Evolutionary conservation across 2,113 vertebrate genomes (phyloP).

Genomic region (Aphelocoma coerulescens): DNA sequence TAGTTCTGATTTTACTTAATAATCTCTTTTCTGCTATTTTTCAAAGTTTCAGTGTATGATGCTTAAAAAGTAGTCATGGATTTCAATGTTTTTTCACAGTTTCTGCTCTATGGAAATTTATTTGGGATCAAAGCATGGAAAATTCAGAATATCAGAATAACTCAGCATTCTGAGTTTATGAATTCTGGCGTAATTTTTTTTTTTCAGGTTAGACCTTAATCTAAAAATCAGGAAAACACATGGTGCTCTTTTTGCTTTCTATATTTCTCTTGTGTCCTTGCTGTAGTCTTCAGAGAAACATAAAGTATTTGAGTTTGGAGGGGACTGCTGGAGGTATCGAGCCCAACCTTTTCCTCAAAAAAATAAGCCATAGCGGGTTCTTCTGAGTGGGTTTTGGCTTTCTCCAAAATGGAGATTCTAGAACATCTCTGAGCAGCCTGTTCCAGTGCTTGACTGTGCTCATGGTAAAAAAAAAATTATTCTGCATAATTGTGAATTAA

Average conservation of each 20-base stretch:
- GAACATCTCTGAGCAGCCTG: background rate
- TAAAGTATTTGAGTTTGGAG: background rate
- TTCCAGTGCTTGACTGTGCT: background rate
- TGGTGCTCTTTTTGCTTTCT: background rate
- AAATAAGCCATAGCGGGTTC: background rate
- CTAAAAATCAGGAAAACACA: background rate
- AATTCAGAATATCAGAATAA: background rate
- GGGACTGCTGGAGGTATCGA: background rate
- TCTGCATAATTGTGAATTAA: background rate
- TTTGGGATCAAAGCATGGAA: background rate
- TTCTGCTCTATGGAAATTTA: background rate
- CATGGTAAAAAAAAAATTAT: background rate
- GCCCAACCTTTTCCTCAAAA: background rate
- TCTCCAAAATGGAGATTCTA: background rate
- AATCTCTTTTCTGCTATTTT: background rate
- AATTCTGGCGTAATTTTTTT: background rate
- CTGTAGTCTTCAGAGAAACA: background rate
- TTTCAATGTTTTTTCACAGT: background rate
- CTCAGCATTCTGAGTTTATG: background rate
- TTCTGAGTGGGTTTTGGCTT: background rate
- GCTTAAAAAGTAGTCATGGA: background rate
- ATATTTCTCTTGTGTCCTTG: background rate
- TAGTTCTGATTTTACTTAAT: background rate
- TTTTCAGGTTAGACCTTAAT: background rate
- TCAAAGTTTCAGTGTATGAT: background rate